Conservation (phyloP, 1,140 invertebrate genomes). For the Drosophila triauraria region DNA sequence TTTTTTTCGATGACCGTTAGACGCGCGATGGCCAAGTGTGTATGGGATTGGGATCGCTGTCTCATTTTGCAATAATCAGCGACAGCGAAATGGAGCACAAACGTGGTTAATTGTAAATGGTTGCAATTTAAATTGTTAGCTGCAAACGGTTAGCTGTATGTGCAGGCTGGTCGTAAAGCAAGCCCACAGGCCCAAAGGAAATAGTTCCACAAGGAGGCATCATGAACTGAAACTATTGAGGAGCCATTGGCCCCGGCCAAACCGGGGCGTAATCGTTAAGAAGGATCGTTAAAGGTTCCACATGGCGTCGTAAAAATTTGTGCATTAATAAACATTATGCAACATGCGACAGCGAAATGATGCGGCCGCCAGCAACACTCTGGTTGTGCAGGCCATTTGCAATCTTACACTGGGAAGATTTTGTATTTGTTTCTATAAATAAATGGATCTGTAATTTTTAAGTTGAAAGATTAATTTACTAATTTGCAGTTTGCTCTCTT, state of each 20-base stretch:
- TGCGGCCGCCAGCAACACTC: constrained; percentile 38
- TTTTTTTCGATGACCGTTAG: constrained; percentile 64
- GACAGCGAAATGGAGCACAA: constrained; percentile 80
- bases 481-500: too few species aligned
- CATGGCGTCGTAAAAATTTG: constrained; percentile 71
- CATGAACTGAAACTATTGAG: constrained; percentile 47
- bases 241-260: constrained; percentile 32
- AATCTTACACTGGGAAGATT: constrained; percentile 23
- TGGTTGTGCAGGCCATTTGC: constrained; percentile 7
- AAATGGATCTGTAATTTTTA: background rate
- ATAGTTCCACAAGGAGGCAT: constrained; percentile 30
- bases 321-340: constrained; percentile 81
- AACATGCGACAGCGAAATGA: constrained; percentile 65
- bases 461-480: too few species aligned
- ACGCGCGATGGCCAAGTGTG: constrained; percentile 41
- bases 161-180: constrained; percentile 38
- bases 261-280: constrained; percentile 59
- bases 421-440: too few species aligned
- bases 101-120: constrained; percentile 83
- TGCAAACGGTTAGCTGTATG: constrained; percentile 58
- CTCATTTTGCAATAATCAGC: constrained; percentile 70
- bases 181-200: constrained; percentile 56
- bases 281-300: constrained; percentile 68
- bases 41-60: constrained; percentile 42
- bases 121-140: constrained; percentile 81